phyloP scores from a whole-genome alignment of 2,797 vertebrate genomes.

The Diceros bicornis region DNA sequence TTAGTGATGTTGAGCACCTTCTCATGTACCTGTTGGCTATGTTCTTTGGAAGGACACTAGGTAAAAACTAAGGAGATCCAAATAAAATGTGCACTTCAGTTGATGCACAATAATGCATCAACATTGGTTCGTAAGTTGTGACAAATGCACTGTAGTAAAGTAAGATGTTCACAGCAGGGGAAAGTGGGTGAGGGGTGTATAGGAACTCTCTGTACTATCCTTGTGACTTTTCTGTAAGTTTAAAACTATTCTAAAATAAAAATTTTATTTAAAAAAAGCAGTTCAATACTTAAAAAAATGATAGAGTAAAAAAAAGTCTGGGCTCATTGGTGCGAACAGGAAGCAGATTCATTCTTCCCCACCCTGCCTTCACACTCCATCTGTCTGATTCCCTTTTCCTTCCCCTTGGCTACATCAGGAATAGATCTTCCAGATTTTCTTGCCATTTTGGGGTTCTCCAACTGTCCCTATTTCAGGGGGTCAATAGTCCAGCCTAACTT shows the following conservation, averaged over 20 bases:
- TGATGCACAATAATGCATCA: fast-evolving
- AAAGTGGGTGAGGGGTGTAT: neutral
- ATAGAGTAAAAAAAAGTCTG: neutral
- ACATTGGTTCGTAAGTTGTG: fast-evolving
- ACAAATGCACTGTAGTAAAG: fast-evolving
- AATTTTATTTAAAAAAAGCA: slow-evolving; percentile 33
- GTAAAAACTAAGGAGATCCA: too few species aligned
- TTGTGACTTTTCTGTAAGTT: neutral
- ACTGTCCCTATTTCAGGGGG: neutral
- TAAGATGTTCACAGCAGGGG: neutral
- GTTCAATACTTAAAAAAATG: neutral
- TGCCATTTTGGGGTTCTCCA: neutral
- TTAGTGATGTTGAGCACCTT: too few species aligned
- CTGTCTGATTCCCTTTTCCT: neutral
- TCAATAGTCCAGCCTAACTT: neutral
- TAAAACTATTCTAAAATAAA: slow-evolving; percentile 3
- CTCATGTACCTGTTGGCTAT: neutral
- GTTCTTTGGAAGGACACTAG: neutral
- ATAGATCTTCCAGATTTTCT: neutral
- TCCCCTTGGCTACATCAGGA: neutral
- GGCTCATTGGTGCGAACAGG: neutral
- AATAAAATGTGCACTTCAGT: fast-evolving
- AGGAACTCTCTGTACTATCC: neutral
- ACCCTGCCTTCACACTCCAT: neutral
- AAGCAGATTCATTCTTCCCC: neutral